phyloP scores from a whole-genome alignment of 2,113 vertebrate genomes.

The Tonatia bakeri region DNA sequence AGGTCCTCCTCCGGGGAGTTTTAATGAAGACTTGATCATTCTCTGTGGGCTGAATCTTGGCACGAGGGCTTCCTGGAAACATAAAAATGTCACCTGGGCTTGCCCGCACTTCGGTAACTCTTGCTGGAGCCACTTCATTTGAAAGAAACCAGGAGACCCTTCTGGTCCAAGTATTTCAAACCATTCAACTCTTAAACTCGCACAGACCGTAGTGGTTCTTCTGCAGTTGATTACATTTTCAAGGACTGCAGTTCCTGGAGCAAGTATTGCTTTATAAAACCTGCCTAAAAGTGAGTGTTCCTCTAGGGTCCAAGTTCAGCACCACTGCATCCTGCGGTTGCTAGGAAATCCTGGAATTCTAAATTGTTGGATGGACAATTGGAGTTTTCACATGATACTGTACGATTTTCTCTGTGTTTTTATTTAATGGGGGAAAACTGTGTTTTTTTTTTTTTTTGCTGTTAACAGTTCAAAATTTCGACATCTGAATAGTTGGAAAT shows the following conservation, averaged over 20 bases:
- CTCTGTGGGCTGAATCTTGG: conserved; percentile 44
- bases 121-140: background rate
- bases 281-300: background rate
- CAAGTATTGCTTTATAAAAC: background rate
- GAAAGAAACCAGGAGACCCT: conserved; percentile 46
- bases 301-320: background rate
- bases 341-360: background rate
- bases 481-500: background rate
- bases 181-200: background rate
- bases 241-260: background rate
- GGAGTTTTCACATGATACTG: background rate
- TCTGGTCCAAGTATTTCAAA: conserved; percentile 1
- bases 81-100: conserved; percentile 37
- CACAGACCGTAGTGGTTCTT: background rate
- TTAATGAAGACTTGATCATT: conserved; percentile 40
- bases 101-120: conserved; percentile 32
- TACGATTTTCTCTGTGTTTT: background rate
- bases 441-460: background rate
- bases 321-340: background rate
- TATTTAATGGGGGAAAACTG: background rate
- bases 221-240: conserved; percentile 33
- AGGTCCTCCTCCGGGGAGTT: background rate
- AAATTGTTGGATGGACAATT: background rate
- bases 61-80: conserved; percentile 43
- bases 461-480: background rate